phyloP scores from a whole-genome alignment of 2,113 vertebrate genomes.

The Hippopotamus amphibius region DNA sequence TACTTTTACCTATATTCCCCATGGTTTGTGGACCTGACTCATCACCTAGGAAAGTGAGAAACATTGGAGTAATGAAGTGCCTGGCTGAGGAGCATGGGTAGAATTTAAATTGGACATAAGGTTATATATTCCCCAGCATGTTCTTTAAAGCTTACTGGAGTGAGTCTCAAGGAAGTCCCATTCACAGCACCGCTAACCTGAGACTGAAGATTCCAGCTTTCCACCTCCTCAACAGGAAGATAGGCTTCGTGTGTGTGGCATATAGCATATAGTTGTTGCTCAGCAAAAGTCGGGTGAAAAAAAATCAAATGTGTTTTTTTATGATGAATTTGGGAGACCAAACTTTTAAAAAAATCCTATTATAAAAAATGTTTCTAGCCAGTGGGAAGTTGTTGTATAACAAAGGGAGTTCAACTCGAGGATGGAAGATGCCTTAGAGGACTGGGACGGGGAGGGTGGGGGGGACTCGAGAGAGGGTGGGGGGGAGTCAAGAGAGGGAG shows the following conservation, averaged over 20 bases:
- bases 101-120: neutral
- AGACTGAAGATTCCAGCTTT: neutral
- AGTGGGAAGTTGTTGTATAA: too few relatives aligned
- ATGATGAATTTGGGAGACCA: neutral
- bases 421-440: too few relatives aligned
- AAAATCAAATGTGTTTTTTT: neutral
- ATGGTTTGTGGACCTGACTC: neutral
- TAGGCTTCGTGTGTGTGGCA: neutral
- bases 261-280: neutral
- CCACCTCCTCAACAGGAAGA: neutral
- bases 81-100: neutral
- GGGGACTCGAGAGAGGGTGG: too few relatives aligned
- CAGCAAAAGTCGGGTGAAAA: neutral
- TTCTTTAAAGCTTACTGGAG: neutral
- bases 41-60: neutral
- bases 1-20: neutral
- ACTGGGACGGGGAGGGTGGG: too few relatives aligned
- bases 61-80: neutral
- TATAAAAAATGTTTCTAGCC: neutral
- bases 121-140: too few relatives aligned
- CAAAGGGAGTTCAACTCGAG: too few relatives aligned
- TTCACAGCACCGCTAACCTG: neutral
- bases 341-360: neutral
- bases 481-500: too few relatives aligned
- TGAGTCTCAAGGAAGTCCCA: neutral